phyloP scores from a whole-genome alignment of 2,888 invertebrate genomes.

The Drosophila longiperda region DNA sequence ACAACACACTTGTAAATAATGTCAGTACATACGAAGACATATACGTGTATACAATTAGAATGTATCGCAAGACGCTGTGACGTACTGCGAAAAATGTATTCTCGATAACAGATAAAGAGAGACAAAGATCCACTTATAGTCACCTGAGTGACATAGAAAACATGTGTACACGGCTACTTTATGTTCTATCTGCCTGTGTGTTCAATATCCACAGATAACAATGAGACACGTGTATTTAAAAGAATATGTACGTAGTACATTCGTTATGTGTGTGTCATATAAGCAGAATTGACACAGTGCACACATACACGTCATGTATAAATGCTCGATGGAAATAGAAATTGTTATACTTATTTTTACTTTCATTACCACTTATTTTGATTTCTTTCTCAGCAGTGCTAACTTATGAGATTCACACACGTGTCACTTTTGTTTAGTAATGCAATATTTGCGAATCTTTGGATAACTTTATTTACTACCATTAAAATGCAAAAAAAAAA shows the following conservation, averaged over 20 bases:
- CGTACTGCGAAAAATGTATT: background rate
- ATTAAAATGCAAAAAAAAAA: conserved; percentile 38
- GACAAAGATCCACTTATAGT: background rate
- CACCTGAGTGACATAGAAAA: background rate
- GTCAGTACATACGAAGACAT: background rate
- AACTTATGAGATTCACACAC: conserved; percentile 77
- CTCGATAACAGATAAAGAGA: background rate
- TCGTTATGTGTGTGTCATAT: background rate
- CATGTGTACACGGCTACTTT: background rate
- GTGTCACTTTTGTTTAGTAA: conserved; percentile 68
- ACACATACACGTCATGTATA: conserved; percentile 14
- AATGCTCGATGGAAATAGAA: conserved; percentile 4
- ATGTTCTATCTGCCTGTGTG: background rate
- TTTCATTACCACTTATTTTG: conserved; percentile 14
- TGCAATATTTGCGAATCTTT: conserved; percentile 53
- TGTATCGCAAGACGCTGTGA: conserved; percentile 4
- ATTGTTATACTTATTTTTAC: conserved; percentile 21
- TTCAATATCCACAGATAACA: conserved; percentile 3
- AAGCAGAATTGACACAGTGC: background rate
- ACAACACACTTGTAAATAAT: background rate
- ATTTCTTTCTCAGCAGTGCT: conserved; percentile 32
- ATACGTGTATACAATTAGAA: background rate
- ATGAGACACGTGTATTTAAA: conserved; percentile 29
- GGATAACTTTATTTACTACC: conserved; percentile 39
- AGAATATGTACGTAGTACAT: conserved; percentile 8